Evolutionary conservation across 2,113 vertebrate genomes (phyloP).

Genomic region (Meleagris gallopavo): DNA sequence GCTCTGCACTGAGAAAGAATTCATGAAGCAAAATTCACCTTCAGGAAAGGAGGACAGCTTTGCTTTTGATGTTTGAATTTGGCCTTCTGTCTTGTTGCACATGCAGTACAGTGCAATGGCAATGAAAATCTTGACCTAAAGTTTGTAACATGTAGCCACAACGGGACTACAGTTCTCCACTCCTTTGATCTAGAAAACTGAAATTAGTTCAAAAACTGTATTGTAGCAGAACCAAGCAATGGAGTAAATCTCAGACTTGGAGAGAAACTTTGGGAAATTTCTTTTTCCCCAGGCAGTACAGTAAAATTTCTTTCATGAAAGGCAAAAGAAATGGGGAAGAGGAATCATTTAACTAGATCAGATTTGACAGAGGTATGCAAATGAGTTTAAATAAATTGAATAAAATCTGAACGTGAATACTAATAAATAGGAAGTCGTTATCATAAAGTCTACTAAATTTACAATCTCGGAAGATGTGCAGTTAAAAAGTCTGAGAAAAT

Average conservation of each 20-base stretch:
- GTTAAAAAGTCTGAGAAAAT: not conserved
- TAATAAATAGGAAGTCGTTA: conserved; percentile 12
- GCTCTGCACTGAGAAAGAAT: not conserved
- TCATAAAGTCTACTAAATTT: not conserved
- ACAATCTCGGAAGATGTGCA: not conserved
- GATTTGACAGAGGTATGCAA: conserved; percentile 19
- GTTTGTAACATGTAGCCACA: rapidly evolving
- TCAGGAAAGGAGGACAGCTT: not conserved
- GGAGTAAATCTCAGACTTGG: not conserved
- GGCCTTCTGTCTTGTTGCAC: not conserved
- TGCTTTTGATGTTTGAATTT: not conserved
- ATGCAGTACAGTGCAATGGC: not conserved
- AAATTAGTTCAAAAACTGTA: not conserved
- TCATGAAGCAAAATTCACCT: not conserved
- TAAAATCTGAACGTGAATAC: not conserved
- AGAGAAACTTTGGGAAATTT: not conserved
- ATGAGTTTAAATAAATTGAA: conserved; percentile 41
- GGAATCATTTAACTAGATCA: not conserved
- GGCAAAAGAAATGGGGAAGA: conserved; percentile 7
- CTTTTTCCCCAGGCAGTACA: not conserved
- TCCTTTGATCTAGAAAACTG: not conserved
- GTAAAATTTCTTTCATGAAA: not conserved
- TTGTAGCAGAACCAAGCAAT: not conserved
- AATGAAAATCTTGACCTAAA: not conserved
- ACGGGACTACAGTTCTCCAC: not conserved